phyloP scores from a whole-genome alignment of 2,888 invertebrate genomes.

The Caenorhabditis sp. region DNA sequence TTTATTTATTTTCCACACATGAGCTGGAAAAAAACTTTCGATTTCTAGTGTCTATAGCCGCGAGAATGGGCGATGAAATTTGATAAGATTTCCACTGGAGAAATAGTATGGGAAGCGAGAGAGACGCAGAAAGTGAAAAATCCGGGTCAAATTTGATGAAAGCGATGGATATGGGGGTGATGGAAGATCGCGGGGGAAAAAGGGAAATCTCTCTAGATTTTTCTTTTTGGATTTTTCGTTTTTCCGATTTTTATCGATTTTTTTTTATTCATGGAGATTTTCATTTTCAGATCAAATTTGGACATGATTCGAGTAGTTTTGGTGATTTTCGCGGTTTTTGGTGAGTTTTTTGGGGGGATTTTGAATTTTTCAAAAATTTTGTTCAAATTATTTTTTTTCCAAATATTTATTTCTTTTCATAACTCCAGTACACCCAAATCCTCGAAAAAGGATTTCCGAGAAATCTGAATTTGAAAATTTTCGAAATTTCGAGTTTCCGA shows the following conservation, averaged over 20 bases:
- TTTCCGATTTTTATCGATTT: slow-evolving; percentile 6
- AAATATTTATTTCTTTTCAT: background rate
- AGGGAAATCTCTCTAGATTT: background rate
- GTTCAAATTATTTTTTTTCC: background rate
- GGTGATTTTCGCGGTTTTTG: background rate
- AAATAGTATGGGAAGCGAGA: background rate
- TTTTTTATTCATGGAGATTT: no score
- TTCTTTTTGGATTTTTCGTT: background rate
- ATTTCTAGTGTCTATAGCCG: no score
- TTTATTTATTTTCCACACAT: no score
- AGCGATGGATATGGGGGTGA: background rate
- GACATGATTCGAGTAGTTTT: background rate
- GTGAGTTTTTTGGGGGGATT: background rate
- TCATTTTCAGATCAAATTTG: no score
- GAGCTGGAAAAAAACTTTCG: no score
- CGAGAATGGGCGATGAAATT: background rate
- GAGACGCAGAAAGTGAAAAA: slow-evolving; percentile 24
- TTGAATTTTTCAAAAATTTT: background rate
- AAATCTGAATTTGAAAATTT: no score
- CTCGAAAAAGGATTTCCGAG: no score
- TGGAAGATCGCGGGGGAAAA: background rate
- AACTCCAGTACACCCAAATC: no score
- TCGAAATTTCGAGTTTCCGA: no score
- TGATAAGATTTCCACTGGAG: no score
- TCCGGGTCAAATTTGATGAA: slow-evolving; percentile 19